These are phyloP conservation scores for Adineta ricciae DNA, from an alignment of 2,888 invertebrate genomes.

Conservation along the genomic window DNA sequence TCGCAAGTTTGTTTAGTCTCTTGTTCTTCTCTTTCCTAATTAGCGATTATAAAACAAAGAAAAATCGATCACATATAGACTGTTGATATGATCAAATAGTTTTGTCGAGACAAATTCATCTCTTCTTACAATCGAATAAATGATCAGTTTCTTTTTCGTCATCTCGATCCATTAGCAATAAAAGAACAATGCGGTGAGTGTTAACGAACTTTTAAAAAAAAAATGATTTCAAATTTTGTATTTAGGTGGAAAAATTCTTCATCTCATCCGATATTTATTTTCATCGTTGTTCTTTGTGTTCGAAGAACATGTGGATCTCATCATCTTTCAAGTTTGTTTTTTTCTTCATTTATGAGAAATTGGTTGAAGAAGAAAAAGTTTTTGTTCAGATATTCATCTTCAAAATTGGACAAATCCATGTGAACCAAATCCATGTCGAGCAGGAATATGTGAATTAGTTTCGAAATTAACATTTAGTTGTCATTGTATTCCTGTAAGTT, in stretches of 20 bases:
- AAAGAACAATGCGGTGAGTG: neutral
- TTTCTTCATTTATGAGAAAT: neutral
- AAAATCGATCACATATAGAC: neutral
- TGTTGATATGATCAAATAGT: neutral
- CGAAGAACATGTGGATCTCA: neutral
- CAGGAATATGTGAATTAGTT: slow-evolving; percentile 3
- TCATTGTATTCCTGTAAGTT: neutral
- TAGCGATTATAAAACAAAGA: neutral
- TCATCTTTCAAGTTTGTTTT: neutral
- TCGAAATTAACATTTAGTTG: neutral
- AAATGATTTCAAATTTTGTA: neutral
- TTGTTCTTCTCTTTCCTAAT: neutral
- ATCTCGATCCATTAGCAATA: neutral
- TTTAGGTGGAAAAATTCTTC: neutral
- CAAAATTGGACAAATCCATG: slow-evolving; percentile 19
- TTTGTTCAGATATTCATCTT: neutral
- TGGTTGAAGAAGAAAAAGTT: no score
- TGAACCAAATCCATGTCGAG: slow-evolving; percentile 23
- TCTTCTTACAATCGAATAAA: neutral
- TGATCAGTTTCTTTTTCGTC: neutral
- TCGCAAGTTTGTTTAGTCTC: neutral
- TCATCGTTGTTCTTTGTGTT: neutral
- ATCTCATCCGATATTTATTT: neutral
- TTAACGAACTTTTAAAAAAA: neutral
- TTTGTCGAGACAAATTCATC: neutral